These are phyloP conservation scores for Psococerastis gibbosa DNA, from an alignment of 2,888 invertebrate species.

Conservation along the genomic window DNA sequence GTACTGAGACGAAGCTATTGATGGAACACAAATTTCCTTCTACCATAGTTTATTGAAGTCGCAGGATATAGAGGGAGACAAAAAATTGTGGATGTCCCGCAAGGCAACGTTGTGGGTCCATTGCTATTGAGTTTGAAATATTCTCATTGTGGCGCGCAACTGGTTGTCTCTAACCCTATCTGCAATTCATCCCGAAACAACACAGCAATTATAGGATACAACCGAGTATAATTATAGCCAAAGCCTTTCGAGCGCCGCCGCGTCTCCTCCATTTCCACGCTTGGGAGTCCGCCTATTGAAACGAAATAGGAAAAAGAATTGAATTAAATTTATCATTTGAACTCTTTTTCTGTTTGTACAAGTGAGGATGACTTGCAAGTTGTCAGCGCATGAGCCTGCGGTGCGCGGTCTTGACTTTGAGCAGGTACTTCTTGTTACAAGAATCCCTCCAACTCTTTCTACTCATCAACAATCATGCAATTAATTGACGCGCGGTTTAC, in stretches of 20 bases:
- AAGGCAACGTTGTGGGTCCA: not conserved
- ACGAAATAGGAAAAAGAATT: conserved; percentile 1
- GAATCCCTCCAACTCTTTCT: too few relatives aligned
- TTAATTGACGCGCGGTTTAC: too few relatives aligned
- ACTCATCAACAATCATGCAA: too few relatives aligned
- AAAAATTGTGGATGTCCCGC: not conserved
- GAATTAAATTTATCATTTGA: conserved; percentile 10
- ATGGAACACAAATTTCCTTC: too few relatives aligned
- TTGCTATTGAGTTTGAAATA: not conserved
- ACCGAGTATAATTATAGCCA: not conserved
- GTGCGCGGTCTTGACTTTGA: too few relatives aligned
- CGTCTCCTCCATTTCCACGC: conserved; percentile 6
- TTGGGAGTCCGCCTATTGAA: conserved; percentile 5
- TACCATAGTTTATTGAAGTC: too few relatives aligned
- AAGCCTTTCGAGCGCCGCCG: not conserved
- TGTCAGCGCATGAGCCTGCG: too few relatives aligned
- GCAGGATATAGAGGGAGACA: too few relatives aligned
- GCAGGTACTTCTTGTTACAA: too few relatives aligned
- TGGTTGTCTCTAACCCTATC: not conserved
- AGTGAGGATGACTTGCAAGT: conserved; percentile 8
- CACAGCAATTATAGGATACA: not conserved
- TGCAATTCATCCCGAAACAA: not conserved
- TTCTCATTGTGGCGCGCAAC: not conserved
- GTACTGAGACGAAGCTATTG: too few relatives aligned
- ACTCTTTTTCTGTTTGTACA: conserved; percentile 2